These are phyloP conservation scores for Thunnus maccoyii DNA, from an alignment of 2,113 vertebrate species.

Conservation along the genomic window DNA sequence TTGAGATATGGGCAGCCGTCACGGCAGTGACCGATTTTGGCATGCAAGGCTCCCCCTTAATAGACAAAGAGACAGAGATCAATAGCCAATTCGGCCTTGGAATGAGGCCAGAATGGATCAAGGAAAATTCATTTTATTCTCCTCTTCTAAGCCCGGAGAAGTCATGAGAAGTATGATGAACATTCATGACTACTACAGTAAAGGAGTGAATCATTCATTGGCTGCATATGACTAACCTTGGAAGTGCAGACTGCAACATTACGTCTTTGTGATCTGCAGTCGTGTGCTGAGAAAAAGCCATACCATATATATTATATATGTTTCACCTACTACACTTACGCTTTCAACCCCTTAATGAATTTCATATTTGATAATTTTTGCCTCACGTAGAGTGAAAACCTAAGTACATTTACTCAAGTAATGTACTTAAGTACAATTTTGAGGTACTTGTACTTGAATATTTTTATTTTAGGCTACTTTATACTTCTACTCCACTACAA, in stretches of 20 bases:
- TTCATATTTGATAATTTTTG: not conserved
- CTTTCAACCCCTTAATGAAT: not conserved
- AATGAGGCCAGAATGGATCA: constrained; percentile 74
- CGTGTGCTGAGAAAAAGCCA: not conserved
- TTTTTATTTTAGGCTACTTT: not conserved
- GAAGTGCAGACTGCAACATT: constrained; percentile 14
- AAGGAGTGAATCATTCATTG: constrained; percentile 45
- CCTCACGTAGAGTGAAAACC: not conserved
- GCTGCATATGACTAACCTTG: constrained; percentile 27
- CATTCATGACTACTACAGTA: constrained; percentile 37
- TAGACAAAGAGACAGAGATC: constrained; percentile 82
- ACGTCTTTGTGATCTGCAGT: constrained; percentile 8
- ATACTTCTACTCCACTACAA: not conserved
- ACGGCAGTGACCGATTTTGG: constrained; percentile 69
- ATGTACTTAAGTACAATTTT: no score
- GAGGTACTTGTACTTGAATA: no score
- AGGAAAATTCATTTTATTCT: constrained; percentile 74
- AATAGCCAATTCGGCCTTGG: constrained; percentile 85
- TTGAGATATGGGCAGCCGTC: constrained; percentile 76
- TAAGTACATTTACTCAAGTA: no score
- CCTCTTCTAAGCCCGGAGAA: constrained; percentile 38
- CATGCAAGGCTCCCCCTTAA: constrained; percentile 76
- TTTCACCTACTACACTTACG: no score
- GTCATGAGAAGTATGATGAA: constrained; percentile 59
- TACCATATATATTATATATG: not conserved